Evolutionary conservation across 2,797 vertebrate species (phyloP).

Genomic region (Selene dorsalis): DNA sequence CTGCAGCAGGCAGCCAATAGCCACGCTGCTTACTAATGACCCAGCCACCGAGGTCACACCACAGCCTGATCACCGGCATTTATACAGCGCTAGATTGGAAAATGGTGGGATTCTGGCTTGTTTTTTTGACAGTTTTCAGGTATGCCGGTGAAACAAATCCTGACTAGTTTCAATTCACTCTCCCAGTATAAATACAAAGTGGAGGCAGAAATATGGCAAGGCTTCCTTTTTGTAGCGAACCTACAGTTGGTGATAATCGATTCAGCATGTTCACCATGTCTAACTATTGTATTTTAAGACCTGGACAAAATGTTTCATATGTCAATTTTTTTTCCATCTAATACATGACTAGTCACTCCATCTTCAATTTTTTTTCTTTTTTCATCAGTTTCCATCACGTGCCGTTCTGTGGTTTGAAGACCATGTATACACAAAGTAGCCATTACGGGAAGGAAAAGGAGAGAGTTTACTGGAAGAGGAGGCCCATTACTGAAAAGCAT

Average conservation of each 20-base stretch:
- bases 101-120: conserved; percentile 50
- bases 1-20: conserved; percentile 65
- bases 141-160: conserved; percentile 47
- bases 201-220: conserved; percentile 39
- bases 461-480: conserved; percentile 82
- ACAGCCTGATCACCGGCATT: conserved; percentile 45
- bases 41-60: conserved; percentile 65
- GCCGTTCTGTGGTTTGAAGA: conserved; percentile 73
- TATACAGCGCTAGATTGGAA: conserved; percentile 45
- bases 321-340: conserved; percentile 62
- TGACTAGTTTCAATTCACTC: conserved; percentile 41
- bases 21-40: conserved; percentile 52
- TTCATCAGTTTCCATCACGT: conserved; percentile 71
- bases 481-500: conserved; percentile 62
- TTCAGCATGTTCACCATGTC: conserved; percentile 72
- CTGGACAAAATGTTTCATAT: conserved; percentile 61
- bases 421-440: conserved; percentile 71
- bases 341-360: conserved; percentile 76
- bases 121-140: conserved; percentile 61
- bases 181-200: conserved; percentile 48
- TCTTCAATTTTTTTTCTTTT: conserved; percentile 45
- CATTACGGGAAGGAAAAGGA: conserved; percentile 80
- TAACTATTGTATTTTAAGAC: conserved; percentile 64
- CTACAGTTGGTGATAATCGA: conserved; percentile 64
- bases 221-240: conserved; percentile 41